Conservation (phyloP, 2,888 invertebrate species). For the Dermolepida albohirtum region DNA sequence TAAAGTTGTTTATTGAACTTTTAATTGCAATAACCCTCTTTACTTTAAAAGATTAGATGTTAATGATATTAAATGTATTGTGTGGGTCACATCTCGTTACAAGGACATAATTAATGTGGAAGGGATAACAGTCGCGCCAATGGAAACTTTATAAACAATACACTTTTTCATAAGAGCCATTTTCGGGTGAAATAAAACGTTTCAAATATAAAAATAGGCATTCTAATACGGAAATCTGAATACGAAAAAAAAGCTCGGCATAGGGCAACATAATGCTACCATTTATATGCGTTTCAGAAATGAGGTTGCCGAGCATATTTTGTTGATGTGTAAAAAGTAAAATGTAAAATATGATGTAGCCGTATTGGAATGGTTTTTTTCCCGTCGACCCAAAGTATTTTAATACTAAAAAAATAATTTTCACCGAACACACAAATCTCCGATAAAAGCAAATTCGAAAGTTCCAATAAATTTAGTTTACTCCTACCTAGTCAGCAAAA, state of each 20-base stretch:
- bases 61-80: no score
- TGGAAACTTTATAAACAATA: constrained; percentile 23
- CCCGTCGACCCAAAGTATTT: constrained; percentile 5
- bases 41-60: no score
- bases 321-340: constrained; percentile 36
- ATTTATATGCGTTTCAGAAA: constrained; percentile 36
- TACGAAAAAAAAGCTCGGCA: constrained; percentile 27
- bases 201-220: constrained; percentile 36
- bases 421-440: not conserved
- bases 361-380: constrained; percentile 28
- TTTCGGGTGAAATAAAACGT: constrained; percentile 16
- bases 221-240: constrained; percentile 28
- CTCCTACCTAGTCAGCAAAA: not conserved
- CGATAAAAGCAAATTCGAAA: not conserved
- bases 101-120: no score
- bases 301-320: constrained; percentile 31
- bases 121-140: no score
- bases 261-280: constrained; percentile 21
- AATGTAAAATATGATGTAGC: constrained; percentile 31
- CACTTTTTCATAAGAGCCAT: constrained; percentile 26
- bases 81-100: no score
- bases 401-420: constrained; percentile 1
- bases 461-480: not conserved
- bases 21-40: no score
- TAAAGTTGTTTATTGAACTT: no score